Conservation (phyloP, 1,140 invertebrate genomes). For the Drosophila melanogaster region DNA sequence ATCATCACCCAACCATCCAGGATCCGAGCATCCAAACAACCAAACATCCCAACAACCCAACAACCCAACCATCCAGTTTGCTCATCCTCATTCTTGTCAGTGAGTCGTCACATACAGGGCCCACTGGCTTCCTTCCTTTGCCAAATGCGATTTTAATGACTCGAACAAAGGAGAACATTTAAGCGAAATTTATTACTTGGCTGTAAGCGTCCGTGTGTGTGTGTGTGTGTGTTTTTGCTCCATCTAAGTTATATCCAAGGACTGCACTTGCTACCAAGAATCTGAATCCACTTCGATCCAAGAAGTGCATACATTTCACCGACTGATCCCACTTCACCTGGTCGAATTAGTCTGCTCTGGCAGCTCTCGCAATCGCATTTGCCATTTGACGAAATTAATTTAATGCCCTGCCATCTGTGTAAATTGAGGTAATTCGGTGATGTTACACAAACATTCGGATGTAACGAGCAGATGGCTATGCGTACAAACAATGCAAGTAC, state of each 20-base stretch:
- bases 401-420: slow-evolving; percentile 30
- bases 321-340: slow-evolving; percentile 27
- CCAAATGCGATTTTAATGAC: slow-evolving; percentile 82
- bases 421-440: slow-evolving; percentile 31
- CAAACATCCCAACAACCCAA: slow-evolving; percentile 10
- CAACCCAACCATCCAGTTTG: slow-evolving; percentile 13
- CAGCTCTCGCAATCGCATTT: neutral
- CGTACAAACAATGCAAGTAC: slow-evolving; percentile 18
- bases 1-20: slow-evolving; percentile 20
- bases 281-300: slow-evolving; percentile 1
- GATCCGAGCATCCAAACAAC: slow-evolving; percentile 8
- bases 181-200: slow-evolving; percentile 73
- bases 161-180: slow-evolving; percentile 75
- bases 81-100: slow-evolving; percentile 32
- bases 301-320: slow-evolving; percentile 6
- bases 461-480: slow-evolving; percentile 4
- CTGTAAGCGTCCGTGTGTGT: slow-evolving; percentile 26
- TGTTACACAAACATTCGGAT: slow-evolving; percentile 16
- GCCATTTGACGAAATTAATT: slow-evolving; percentile 34
- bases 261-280: neutral
- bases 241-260: neutral
- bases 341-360: slow-evolving; percentile 7
- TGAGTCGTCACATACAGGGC: slow-evolving; percentile 5
- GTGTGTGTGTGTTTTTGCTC: slow-evolving; percentile 14
- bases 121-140: slow-evolving; percentile 11